These are phyloP conservation scores for Cyclopterus lumpus DNA, from an alignment of 2,797 vertebrate species.

Conservation along the genomic window DNA sequence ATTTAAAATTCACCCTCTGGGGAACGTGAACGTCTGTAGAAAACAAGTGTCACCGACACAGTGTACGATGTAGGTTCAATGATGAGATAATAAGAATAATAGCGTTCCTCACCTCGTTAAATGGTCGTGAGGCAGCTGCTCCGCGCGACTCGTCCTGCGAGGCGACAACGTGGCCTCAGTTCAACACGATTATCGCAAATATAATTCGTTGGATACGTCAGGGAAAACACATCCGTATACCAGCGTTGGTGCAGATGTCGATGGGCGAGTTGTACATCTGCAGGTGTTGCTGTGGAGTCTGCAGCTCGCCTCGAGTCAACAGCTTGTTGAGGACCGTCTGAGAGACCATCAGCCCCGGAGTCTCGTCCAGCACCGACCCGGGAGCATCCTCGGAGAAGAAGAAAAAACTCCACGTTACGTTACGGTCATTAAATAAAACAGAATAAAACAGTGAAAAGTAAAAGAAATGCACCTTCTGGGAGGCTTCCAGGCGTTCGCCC, in stretches of 20 bases:
- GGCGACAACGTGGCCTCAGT: not conserved
- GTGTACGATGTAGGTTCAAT: not conserved
- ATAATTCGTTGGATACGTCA: too few relatives aligned
- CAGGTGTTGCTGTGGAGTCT: conserved; percentile 75
- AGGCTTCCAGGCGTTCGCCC: conserved; percentile 46
- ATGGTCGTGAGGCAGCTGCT: conserved; percentile 50
- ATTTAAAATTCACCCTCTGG: too few relatives aligned
- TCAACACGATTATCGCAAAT: not conserved
- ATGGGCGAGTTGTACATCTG: conserved; percentile 74
- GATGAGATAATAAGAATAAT: not conserved
- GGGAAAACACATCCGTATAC: conserved; percentile 63
- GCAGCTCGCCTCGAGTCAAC: conserved; percentile 68
- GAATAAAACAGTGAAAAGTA: not conserved
- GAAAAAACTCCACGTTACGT: not conserved
- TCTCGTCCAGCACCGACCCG: conserved; percentile 64
- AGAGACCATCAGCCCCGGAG: conserved; percentile 66
- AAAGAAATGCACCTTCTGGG: conserved; percentile 68
- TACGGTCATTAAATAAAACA: too few relatives aligned
- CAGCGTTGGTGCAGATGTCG: conserved; percentile 71
- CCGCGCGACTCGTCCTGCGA: conserved; percentile 63
- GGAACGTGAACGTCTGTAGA: too few relatives aligned
- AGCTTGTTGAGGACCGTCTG: conserved; percentile 67
- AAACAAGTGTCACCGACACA: too few relatives aligned
- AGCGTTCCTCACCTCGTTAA: conserved; percentile 51
- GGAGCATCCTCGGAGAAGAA: conserved; percentile 42